Conservation (phyloP, 1,140 invertebrate genomes). For the Brevipalpus yothersi region DNA sequence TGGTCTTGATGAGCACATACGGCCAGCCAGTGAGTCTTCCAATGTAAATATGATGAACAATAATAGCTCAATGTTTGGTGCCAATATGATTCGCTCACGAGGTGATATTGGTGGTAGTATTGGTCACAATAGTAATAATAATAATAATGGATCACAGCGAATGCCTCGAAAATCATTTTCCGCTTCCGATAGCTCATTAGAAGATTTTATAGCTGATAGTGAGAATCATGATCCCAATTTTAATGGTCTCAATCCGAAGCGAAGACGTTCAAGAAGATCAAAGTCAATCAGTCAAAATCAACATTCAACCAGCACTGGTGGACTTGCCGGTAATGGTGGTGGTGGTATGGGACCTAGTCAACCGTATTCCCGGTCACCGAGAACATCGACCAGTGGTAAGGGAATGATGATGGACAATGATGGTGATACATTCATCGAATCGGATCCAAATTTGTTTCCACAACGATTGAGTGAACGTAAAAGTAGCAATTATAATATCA, state of each 20-base stretch:
- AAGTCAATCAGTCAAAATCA: conserved; percentile 2
- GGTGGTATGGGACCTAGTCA: background rate
- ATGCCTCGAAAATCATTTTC: conserved; percentile 4
- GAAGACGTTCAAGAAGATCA: background rate
- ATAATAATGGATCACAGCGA: background rate
- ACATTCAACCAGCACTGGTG: background rate
- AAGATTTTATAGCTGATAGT: background rate
- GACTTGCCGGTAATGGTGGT: background rate
- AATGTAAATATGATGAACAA: too few species aligned
- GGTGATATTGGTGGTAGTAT: too few species aligned
- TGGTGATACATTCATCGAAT: background rate
- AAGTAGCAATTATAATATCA: background rate
- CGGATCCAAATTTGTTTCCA: background rate
- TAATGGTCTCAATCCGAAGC: background rate
- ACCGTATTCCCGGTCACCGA: background rate
- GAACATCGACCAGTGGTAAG: background rate
- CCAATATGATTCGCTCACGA: too few species aligned
- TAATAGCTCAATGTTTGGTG: too few species aligned
- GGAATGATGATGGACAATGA: too few species aligned
- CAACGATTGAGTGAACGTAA: background rate
- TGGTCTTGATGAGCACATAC: background rate
- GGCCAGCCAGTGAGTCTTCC: too few species aligned
- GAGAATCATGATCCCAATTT: background rate
- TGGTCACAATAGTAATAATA: too few species aligned
- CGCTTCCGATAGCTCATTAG: conserved; percentile 12